Base-by-base conservation (phyloP, 2,797 vertebrate species). In the Chromobotia macracanthus region DNA sequence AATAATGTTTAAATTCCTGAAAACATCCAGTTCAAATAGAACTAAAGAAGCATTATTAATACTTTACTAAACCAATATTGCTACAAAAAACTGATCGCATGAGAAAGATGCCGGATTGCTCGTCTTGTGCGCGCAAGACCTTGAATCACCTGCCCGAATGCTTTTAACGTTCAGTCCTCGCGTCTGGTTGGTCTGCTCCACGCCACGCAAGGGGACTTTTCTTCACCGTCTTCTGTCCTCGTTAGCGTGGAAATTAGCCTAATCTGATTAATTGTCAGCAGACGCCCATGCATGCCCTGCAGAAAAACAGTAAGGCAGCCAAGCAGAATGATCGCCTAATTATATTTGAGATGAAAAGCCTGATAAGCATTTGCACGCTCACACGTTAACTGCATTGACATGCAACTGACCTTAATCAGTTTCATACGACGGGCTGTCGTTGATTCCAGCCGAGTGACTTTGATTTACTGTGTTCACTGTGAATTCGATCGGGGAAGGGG, bases 311-410 rank as follows among this genome's bases (percentile, higher is more conserved):
- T 94, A 93, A 95, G 95, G 95, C 94, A 94, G 93, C 94, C 94
- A 94, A 92, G 94, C 93, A 94, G 94, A 95, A 95, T 94, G 94
- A 95, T 95, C 94, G 93, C 94, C 94, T 96, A 96, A 96, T 96
- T 96, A 96, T 95, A 95, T 95, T 95, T 94, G 94, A 94, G 95
- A 96, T 96, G 95, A 95, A 95, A 96, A 93, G 86, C 94, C 94
- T 94, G 95, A 95, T 95, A 96, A 96, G 94, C 95, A 95, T 96
- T 95, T 95, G 94, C 94, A 93, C 94, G 93, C 94, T 93, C 94
- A 94, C 95, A 95, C 95, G 96, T 96, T 94, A 84, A 90, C 93
- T 93, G 92, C 94, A 94, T 93, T 93, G 94, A 94, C 95, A 95
- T 92, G 93, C 93, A 95, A 93, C 94, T 94, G 94, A 95, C 94